A percentile compares a stretch with the other conserved stretches of the same genome.
phyloP scores from a whole-genome alignment of 2,888 invertebrate species.

The Rotaria magnacalcarata region DNA sequence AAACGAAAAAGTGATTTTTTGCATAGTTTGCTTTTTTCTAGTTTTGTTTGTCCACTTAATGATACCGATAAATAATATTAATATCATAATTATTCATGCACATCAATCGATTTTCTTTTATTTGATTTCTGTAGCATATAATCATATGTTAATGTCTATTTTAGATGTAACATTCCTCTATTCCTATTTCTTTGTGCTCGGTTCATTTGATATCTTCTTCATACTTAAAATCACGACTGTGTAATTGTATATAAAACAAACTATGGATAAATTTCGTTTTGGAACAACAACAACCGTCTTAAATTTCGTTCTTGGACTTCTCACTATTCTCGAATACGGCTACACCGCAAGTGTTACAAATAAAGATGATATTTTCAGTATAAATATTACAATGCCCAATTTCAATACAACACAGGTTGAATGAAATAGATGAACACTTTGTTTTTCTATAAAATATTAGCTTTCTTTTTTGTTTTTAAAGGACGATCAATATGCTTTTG shows the following conservation, averaged over 20 bases:
- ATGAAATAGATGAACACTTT: background rate
- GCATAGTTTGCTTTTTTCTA: slow-evolving; percentile 14
- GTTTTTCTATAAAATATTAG: background rate
- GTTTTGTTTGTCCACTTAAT: slow-evolving; percentile 15
- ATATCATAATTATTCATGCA: background rate
- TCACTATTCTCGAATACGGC: background rate
- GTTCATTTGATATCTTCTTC: background rate
- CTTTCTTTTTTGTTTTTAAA: background rate
- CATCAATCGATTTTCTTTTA: background rate
- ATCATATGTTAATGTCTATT: background rate
- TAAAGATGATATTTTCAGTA: slow-evolving; percentile 26
- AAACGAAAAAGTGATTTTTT: background rate
- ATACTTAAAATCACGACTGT: background rate
- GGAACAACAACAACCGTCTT: slow-evolving; percentile 6
- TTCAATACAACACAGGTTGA: slow-evolving; percentile 27
- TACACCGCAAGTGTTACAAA: background rate
- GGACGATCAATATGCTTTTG: slow-evolving; percentile 31
- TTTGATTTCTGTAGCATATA: background rate
- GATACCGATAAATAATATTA: slow-evolving; percentile 22
- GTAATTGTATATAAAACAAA: background rate
- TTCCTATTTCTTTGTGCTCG: background rate
- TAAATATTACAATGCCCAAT: slow-evolving; percentile 24
- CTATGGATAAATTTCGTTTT: background rate
- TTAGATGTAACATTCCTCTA: slow-evolving; percentile 8
- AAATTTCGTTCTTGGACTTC: background rate